Evolutionary conservation across 2,888 invertebrate genomes (phyloP), one percentile per base, ranked within the genome.

Genomic region (Dolomedes plantarius): DNA sequence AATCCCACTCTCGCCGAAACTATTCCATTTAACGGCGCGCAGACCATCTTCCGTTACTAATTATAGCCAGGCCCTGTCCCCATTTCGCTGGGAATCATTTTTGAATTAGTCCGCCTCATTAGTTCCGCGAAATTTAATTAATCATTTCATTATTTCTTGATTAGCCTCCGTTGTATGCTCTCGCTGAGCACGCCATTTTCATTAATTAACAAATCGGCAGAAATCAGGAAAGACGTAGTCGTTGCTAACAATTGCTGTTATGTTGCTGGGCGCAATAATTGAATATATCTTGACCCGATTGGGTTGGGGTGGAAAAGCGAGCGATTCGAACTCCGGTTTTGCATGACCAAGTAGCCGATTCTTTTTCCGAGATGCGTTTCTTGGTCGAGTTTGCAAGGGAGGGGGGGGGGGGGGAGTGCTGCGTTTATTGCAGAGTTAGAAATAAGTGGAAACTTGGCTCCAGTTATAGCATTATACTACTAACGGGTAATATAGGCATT

Each of bases 61-160:
- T 46, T 46, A 46, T 46, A 13, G 46, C 11, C 16, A 46, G n/a
- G 9, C n/a, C n/a, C 16, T 46, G 46, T 46, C 46, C 16, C 46
- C 46, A 46, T 16, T 46, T 46, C 46, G 2, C 16, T n/a, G n/a
- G 46, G 46, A 46, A 46, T 46, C 46, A 46, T 46, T 46, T 46
- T 46, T 46, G 46, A 46, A 46, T 46, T 5, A 46, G 16, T 13
- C n/a, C 16, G 46, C n/a, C 46, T 46, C 46, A 46, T 46, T 46
- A 46, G 46, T 46, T 46, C 46, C 16, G 46, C 46, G 16, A 13
- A 46, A 46, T 46, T 46, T 16, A 46, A 46, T 46, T 46, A 46
- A 46, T 46, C 46, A 46, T 46, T 46, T 46, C 46, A 46, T 46
- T 46, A 46, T 46, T 46, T 46, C 46, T 46, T 46, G 46, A 46